Evolutionary conservation across 2,113 vertebrate species (phyloP).

Genomic region (Toxostoma redivivum): DNA sequence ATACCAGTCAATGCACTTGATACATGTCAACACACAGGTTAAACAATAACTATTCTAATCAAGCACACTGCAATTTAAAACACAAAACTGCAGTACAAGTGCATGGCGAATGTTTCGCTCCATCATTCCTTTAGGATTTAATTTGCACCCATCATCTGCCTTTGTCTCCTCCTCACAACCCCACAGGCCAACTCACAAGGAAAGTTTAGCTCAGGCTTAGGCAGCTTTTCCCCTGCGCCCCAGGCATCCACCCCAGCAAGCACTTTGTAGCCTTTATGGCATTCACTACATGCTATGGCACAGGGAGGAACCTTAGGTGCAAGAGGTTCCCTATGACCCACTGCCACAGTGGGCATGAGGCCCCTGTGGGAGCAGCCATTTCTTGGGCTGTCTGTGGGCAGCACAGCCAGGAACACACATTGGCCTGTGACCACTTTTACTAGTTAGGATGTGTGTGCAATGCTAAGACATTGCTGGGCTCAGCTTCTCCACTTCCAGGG

Average conservation of each 20-base stretch:
- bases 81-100: neutral
- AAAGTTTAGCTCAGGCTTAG: neutral
- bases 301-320: neutral
- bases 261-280: neutral
- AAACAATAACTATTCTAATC: neutral
- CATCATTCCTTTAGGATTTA: neutral
- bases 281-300: neutral
- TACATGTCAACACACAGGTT: neutral
- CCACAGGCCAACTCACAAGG: neutral
- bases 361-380: neutral
- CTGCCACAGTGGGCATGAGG: neutral
- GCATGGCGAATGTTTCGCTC: neutral
- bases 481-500: neutral
- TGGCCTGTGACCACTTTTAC: neutral
- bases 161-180: neutral
- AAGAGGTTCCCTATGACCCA: neutral
- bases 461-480: neutral
- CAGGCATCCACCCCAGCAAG: neutral
- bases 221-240: neutral
- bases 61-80: neutral
- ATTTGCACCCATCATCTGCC: neutral
- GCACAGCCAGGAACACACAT: neutral
- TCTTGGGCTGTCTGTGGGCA: neutral
- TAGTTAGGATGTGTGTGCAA: fast-evolving
- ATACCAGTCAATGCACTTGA: neutral